A percentile compares a stretch with the other conserved stretches of the same genome.
Evolutionary conservation across 2,888 invertebrate species (phyloP).

Genomic region (Empis stercorea): DNA sequence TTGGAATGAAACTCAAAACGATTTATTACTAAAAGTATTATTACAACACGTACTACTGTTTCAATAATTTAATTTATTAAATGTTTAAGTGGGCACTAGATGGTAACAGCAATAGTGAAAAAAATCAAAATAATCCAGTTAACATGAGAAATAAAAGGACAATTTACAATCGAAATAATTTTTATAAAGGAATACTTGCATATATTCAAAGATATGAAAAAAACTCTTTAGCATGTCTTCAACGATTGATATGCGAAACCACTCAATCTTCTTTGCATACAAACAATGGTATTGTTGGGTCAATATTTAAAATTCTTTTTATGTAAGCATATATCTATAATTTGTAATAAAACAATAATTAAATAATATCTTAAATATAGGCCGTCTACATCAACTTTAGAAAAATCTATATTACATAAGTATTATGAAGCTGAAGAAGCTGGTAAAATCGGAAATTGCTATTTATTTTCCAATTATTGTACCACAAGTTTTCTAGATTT

Average conservation of each 20-base stretch:
- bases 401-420: too few relatives aligned
- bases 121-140: neutral
- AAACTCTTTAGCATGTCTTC: neutral
- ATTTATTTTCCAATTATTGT: too few relatives aligned
- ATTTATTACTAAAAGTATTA: constrained; percentile 5
- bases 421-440: too few relatives aligned
- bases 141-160: neutral
- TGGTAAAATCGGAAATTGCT: too few relatives aligned
- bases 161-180: neutral
- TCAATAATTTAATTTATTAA: too few relatives aligned
- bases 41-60: too few relatives aligned
- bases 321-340: neutral
- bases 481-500: too few relatives aligned
- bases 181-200: neutral
- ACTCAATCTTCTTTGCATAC: neutral
- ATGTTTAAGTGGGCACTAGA: neutral
- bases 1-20: constrained; percentile 2
- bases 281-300: neutral
- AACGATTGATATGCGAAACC: neutral
- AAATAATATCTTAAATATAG: too few relatives aligned
- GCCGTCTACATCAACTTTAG: too few relatives aligned
- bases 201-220: neutral
- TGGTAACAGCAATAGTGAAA: neutral
- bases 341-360: neutral
- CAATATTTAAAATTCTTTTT: neutral